phyloP scores from a whole-genome alignment of 2,888 invertebrate genomes.

The Torymus tubicola region DNA sequence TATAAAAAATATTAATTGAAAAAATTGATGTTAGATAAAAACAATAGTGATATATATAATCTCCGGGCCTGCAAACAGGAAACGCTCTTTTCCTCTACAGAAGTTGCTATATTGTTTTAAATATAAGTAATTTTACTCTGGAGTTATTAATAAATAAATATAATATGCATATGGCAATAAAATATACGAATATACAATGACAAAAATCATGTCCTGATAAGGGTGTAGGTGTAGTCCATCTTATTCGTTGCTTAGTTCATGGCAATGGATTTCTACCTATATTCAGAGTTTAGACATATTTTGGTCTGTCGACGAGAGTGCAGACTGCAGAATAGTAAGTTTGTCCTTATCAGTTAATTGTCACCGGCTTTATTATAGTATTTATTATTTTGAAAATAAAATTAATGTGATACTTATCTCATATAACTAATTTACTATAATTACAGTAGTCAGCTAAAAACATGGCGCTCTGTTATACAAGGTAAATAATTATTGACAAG shows the following conservation, averaged over 20 bases:
- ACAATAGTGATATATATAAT: too few relatives aligned
- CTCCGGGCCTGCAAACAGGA: too few relatives aligned
- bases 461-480: constrained; percentile 68
- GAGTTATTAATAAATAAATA: too few relatives aligned
- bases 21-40: too few relatives aligned
- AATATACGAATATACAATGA: too few relatives aligned
- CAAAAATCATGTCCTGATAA: too few relatives aligned
- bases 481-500: constrained; percentile 60
- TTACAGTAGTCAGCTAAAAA: constrained; percentile 29
- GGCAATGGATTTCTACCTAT: background rate
- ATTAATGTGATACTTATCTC: background rate
- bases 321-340: background rate
- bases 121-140: too few relatives aligned
- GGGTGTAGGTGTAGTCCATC: too few relatives aligned
- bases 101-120: too few relatives aligned
- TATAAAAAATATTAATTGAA: too few relatives aligned
- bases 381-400: background rate
- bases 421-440: background rate
- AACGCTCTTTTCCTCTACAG: too few relatives aligned
- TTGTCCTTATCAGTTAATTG: background rate
- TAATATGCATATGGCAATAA: too few relatives aligned
- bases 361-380: background rate
- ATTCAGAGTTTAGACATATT: constrained; percentile 17
- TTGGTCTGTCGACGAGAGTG: background rate
- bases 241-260: constrained; percentile 1